These are phyloP conservation scores for Albula glossodonta DNA, from an alignment of 2,113 vertebrate genomes.

Conservation along the genomic window DNA sequence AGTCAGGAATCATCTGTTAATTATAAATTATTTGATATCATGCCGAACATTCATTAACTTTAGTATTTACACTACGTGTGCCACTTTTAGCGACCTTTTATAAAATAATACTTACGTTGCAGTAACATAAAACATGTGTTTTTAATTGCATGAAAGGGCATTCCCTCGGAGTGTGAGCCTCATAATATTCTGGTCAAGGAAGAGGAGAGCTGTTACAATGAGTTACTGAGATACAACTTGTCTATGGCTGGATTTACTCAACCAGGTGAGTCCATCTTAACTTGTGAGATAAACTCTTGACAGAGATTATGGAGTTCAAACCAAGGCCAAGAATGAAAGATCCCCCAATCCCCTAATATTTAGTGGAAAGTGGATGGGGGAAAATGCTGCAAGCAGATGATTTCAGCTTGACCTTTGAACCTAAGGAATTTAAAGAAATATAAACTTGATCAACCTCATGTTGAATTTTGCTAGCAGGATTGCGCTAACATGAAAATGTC, in stretches of 20 bases:
- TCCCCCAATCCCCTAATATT: no score
- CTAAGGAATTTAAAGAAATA: not conserved
- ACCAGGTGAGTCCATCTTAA: conserved; percentile 47
- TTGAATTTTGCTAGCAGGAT: not conserved
- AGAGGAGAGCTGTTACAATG: conserved; percentile 67
- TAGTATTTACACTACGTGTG: not conserved
- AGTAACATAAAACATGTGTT: not conserved
- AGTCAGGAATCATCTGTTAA: no score
- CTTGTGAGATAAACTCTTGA: conserved; percentile 20
- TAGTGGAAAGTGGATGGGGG: no score
- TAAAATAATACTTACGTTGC: not conserved
- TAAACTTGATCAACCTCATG: not conserved
- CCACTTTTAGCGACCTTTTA: not conserved
- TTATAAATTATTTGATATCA: no score
- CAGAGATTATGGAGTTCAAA: not conserved
- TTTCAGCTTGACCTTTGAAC: not conserved
- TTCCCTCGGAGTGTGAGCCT: conserved; percentile 71
- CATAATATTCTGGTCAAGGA: conserved; percentile 65
- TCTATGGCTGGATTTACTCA: conserved; percentile 8
- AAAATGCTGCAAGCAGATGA: not conserved
- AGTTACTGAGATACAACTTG: conserved; percentile 37
- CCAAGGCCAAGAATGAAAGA: not conserved
- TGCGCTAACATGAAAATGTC: not conserved
- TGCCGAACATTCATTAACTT: no score
- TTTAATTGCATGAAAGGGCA: conserved; percentile 38